Base-by-base conservation (phyloP, 1,140 invertebrate genomes). In the Hypsibius dujardini region DNA sequence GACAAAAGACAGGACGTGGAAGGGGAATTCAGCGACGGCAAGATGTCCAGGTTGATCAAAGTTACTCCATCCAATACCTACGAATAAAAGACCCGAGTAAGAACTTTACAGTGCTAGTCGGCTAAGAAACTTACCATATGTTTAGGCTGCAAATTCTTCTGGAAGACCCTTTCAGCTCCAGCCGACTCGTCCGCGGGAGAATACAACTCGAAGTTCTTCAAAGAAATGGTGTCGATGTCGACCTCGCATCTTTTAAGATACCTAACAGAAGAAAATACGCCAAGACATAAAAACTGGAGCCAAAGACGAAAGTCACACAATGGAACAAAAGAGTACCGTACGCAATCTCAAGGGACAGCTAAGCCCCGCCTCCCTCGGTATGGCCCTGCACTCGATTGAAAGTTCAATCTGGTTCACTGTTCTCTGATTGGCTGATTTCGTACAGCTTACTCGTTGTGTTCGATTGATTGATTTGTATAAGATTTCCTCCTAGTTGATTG, bases 41-140 rank as follows among this genome's bases (percentile, higher is more conserved):
- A 82, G 56, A 98, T 85, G 75, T 92, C 88, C 46, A 99, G 81
- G 82, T 98, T 97, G 60, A 84, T 83, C 45, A 98, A 80, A 0
- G 93, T 92, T 14, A 90, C 86, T 2, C 90, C 88, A 83, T 99
- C 95, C 46, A 98, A 77, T 1, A 98, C 85, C 90, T 86, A 76
- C 45, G 74, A 62, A 74, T 72, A 71, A 46, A 47, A n/a, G n/a
- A 72, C 50, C 73, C 50, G 50, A 12, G 50, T 56, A 56, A 7
- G 50, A 7, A 56, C 50, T 56, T 12, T n/a, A n/a, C 50, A 3
- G 72, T 70, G 28, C 60, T 60, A 70, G 62, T 73, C 15, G 70
- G 42, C 28, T 28, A 28, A 28, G 28, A 28, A 28, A 28, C 28
- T 28, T 28, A 28, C 28, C 28, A 28, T 28, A 28, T 28, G 28